These are phyloP conservation scores for Pipistrellus kuhlii DNA, from an alignment of 2,797 vertebrate species.

Conservation along the genomic window DNA sequence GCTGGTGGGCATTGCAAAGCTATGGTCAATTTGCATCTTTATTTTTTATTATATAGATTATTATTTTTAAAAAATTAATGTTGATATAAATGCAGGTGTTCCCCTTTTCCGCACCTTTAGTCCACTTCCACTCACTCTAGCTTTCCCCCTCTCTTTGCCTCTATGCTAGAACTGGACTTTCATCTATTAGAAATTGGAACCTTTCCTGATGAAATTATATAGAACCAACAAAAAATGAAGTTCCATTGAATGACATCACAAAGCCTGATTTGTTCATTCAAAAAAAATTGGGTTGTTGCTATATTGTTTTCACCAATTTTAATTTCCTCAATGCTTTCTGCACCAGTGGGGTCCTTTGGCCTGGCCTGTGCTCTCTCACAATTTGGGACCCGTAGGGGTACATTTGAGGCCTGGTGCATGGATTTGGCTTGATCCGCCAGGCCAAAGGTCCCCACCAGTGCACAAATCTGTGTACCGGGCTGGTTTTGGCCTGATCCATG, in stretches of 20 bases:
- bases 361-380: too few relatives aligned
- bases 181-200: background rate
- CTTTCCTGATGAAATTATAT: background rate
- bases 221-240: background rate
- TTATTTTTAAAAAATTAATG: background rate
- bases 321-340: background rate
- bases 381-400: too few relatives aligned
- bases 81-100: background rate
- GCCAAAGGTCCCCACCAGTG: too few relatives aligned
- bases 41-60: too few relatives aligned
- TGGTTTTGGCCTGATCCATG: too few relatives aligned
- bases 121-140: background rate
- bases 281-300: background rate
- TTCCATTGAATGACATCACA: background rate
- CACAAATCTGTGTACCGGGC: too few relatives aligned
- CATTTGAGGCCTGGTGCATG: fast-evolving
- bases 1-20: too few relatives aligned
- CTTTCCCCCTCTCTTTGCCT: background rate
- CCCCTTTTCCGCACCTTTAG: background rate
- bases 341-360: too few relatives aligned
- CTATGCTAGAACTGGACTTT: background rate
- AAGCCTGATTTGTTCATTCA: background rate
- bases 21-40: too few relatives aligned
- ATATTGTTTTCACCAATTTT: conserved; percentile 21
- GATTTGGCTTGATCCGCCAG: too few relatives aligned